Conservation (phyloP, 2,888 invertebrate species). For the Drosophila incognita region DNA sequence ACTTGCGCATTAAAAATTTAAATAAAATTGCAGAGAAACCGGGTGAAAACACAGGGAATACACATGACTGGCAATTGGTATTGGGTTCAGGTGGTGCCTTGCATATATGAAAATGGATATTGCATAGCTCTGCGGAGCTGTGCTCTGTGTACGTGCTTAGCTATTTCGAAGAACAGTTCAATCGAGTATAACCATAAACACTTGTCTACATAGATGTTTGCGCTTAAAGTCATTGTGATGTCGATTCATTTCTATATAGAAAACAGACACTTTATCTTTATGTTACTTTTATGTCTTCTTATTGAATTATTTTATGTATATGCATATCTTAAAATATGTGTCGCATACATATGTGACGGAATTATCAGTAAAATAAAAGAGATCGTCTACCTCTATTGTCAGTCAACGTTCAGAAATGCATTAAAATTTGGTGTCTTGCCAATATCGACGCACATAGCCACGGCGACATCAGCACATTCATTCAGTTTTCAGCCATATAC, state of each 20-base stretch:
- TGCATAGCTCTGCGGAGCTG: conserved; percentile 12
- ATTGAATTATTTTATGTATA: not conserved
- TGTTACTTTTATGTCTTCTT: conserved; percentile 7
- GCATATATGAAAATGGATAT: conserved; percentile 41
- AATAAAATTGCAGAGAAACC: conserved; percentile 67
- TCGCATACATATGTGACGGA: not conserved
- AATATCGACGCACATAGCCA: conserved; percentile 34
- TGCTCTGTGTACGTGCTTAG: conserved; percentile 19
- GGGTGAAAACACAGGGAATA: conserved; percentile 40
- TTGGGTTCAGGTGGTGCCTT: conserved; percentile 1
- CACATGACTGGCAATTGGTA: conserved; percentile 24
- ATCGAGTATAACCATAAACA: conserved; percentile 45
- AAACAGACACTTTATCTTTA: conserved; percentile 1
- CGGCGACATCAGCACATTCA: conserved; percentile 42
- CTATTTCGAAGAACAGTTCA: conserved; percentile 46
- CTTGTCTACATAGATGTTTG: conserved; percentile 8
- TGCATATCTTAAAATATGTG: not conserved
- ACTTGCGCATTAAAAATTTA: conserved; percentile 75
- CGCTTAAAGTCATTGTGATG: conserved; percentile 17
- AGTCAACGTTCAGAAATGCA: conserved; percentile 22
- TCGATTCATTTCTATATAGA: conserved; percentile 7
- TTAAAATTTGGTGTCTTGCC: conserved; percentile 49
- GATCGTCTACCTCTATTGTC: conserved; percentile 20
- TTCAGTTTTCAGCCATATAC: conserved; percentile 44
- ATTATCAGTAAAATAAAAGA: not conserved